Evolutionary conservation across 2,113 vertebrate genomes (phyloP).

Genomic region (Poicephalus gulielmi): DNA sequence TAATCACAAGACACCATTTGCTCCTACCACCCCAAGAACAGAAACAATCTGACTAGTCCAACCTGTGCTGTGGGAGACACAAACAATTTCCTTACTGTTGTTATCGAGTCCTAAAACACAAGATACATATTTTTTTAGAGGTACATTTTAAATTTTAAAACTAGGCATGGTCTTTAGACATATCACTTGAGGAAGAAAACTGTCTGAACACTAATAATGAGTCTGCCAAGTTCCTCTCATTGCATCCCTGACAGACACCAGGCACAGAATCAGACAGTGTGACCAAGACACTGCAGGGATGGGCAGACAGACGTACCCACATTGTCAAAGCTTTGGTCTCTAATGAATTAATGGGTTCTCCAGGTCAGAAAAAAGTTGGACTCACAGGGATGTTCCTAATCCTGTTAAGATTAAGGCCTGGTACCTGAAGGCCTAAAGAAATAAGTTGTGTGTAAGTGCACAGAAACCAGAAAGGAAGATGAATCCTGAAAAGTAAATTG

Average conservation of each 20-base stretch:
- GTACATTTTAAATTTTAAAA: neutral
- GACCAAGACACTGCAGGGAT: accelerated
- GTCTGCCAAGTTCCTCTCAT: neutral
- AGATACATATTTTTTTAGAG: neutral
- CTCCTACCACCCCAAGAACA: neutral
- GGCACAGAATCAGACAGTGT: neutral
- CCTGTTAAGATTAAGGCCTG: neutral
- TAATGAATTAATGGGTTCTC: neutral
- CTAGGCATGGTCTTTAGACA: neutral
- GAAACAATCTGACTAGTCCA: neutral
- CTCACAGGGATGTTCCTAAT: neutral
- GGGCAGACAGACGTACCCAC: accelerated
- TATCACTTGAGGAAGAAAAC: neutral
- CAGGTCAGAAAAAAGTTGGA: neutral
- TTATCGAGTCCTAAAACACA: accelerated
- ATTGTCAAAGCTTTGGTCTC: neutral
- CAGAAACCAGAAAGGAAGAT: neutral
- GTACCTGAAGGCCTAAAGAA: neutral
- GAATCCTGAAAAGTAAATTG: neutral
- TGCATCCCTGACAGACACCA: neutral
- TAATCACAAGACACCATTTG: neutral
- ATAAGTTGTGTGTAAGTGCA: neutral
- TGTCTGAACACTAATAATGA: neutral
- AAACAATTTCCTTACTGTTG: neutral
- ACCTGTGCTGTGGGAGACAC: neutral